A percentile compares a stretch with the other conserved stretches of the same genome.
Evolutionary conservation across 2,888 invertebrate species (phyloP).

Genomic region (Anthophora plumipes): DNA sequence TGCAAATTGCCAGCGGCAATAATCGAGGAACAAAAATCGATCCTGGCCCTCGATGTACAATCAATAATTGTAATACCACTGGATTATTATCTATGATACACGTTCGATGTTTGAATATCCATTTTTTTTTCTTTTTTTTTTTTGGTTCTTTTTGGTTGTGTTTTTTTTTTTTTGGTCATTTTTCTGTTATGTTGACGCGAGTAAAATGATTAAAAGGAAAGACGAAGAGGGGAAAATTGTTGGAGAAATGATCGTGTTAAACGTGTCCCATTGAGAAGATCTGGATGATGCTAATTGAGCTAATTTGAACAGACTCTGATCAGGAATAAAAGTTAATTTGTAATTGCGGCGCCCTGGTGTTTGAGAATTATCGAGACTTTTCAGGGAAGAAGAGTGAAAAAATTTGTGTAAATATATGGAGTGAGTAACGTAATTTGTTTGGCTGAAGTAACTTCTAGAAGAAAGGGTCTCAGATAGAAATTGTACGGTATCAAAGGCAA

Average conservation of each 20-base stretch:
- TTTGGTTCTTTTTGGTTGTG: no score
- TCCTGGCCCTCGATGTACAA: constrained; percentile 25
- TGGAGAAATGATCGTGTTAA: constrained; percentile 10
- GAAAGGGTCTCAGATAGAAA: no score
- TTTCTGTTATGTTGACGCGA: no score
- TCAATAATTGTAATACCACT: constrained; percentile 31
- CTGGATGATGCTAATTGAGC: not conserved
- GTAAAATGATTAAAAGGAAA: not conserved
- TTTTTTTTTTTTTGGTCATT: no score
- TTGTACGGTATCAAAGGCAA: no score
- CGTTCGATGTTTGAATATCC: not conserved
- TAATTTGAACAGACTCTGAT: not conserved
- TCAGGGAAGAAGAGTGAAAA: no score
- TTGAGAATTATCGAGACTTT: no score
- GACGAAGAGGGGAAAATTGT: not conserved
- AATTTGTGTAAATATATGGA: no score
- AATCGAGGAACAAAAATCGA: constrained; percentile 30
- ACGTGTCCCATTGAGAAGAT: not conserved
- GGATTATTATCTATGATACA: constrained; percentile 28
- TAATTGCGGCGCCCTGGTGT: no score
- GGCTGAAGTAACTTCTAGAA: no score
- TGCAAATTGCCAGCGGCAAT: constrained; percentile 52
- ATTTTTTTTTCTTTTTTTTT: not conserved
- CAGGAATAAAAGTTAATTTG: constrained; percentile 26
- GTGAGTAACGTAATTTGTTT: no score